These are phyloP conservation scores for Theristicus caerulescens DNA, from an alignment of 2,113 vertebrate species.

Conservation along the genomic window DNA sequence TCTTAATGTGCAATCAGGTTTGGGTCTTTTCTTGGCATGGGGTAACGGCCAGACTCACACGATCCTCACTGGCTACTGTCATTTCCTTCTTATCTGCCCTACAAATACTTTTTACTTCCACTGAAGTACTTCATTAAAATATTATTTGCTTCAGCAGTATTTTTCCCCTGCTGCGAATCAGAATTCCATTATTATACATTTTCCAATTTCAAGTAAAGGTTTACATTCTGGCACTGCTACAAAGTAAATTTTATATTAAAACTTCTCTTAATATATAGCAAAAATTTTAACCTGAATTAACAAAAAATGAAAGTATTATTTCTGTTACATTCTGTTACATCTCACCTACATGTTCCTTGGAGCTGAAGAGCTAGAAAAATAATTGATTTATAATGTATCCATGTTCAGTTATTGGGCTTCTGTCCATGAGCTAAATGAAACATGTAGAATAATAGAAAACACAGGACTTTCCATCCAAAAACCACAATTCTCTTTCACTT, in stretches of 20 bases:
- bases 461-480: neutral
- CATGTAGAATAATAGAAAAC: neutral
- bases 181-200: neutral
- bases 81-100: neutral
- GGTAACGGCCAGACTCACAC: neutral
- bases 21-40: neutral
- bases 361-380: neutral
- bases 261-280: neutral
- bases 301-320: neutral
- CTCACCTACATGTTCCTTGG: neutral
- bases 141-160: neutral
- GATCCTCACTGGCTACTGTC: neutral
- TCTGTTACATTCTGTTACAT: neutral
- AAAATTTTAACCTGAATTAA: neutral
- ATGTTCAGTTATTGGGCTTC: neutral
- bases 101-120: neutral
- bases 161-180: neutral
- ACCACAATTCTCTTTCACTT: neutral
- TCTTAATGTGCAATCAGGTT: neutral
- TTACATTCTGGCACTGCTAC: neutral
- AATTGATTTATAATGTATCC: neutral
- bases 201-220: neutral
- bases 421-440: slow-evolving; percentile 29
- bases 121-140: neutral
- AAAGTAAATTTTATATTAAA: slow-evolving; percentile 31